phyloP scores from a whole-genome alignment of 2,797 vertebrate genomes.

The Gymnoscopelus braueri region DNA sequence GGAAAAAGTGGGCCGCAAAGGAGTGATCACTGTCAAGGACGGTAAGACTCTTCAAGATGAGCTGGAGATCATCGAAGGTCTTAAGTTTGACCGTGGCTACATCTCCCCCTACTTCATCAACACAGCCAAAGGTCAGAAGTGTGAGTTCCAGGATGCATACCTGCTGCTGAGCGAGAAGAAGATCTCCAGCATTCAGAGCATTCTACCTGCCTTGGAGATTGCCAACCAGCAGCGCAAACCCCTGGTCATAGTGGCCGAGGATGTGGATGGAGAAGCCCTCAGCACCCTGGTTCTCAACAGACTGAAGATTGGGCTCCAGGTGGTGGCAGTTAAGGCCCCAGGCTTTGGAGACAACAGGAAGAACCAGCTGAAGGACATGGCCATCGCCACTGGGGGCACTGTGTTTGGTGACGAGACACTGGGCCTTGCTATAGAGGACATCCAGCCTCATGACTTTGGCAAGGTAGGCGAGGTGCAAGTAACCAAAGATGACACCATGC shows the following conservation, averaged over 20 bases:
- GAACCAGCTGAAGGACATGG: conserved; percentile 97
- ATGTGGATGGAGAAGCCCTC: conserved; percentile 96
- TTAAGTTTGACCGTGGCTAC: conserved; percentile 98
- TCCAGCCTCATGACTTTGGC: conserved; percentile 95
- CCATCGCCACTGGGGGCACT: conserved; percentile 91
- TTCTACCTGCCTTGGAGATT: conserved; percentile 95
- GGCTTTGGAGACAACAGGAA: conserved; percentile 99
- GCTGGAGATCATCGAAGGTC: conserved; percentile 96
- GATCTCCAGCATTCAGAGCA: conserved; percentile 96
- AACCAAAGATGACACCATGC: conserved; percentile 96
- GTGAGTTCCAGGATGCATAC: conserved; percentile 98
- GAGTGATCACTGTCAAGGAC: conserved; percentile 99
- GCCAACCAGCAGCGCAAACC: conserved; percentile 96
- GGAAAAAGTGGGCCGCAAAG: conserved; percentile 97
- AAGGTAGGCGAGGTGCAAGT: conserved; percentile 94
- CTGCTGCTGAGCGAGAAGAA: conserved; percentile 96
- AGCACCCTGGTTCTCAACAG: conserved; percentile 98
- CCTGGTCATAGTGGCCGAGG: conserved; percentile 95
- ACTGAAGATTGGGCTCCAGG: conserved; percentile 96
- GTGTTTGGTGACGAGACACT: conserved; percentile 96
- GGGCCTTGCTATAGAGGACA: conserved; percentile 90
- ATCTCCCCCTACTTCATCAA: conserved; percentile 99
- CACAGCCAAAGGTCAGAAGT: conserved; percentile 97
- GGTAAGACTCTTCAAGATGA: conserved; percentile 97
- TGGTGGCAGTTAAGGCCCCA: conserved; percentile 98